Evolutionary conservation across 2,113 vertebrate species (phyloP), one percentile per base, ranked within the genome.

Genomic region (Fulmarus glacialis): DNA sequence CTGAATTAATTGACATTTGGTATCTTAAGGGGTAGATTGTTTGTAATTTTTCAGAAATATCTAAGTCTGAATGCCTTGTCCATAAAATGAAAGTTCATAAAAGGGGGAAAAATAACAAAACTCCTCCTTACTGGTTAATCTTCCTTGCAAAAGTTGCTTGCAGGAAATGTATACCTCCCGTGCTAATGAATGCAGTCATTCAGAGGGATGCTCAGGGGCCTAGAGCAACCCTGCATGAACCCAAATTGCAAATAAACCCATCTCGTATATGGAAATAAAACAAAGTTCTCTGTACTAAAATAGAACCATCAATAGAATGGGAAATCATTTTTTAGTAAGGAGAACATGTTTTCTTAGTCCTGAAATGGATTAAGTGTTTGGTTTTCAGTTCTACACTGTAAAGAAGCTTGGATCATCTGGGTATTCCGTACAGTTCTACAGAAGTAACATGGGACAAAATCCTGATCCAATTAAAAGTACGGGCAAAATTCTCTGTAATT

Each of bases 1-100:
- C 21, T 60, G 55, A 95, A 95, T 96, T 89, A 97, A 92, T 79
- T 95, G 87, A 84, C 60, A 79, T 81, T 92, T 94, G 22, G 3
- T 87, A 53, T 68, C 19, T 48, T 55, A 66, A 82, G 52, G 43
- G 36, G 27, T 42, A 89, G 30, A 87, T 9, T 63, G 18, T 67
- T 56, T 75, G 63, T 6, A 79, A 75, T 92, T 87, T 84, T 91
- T 92, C 48, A 80, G 86, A 24, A 87, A 63, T 72, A 70, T 48
- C 58, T 40, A 53, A 64, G 4, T 48, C 40, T 50, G 23, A 87
- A 62, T 0, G 15, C 3, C 34, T 73, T 75, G 24, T 58, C 72
- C 66, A 60, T 84, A 89, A 90, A 94, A 92, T 17, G 2, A 50
- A 89, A 48, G 15, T 74, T 93, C 42, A 68, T 48, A 58, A 72